Evolutionary conservation across 35 echinoderm and acorn worm genomes (phyloP), one percentile per base, ranked within the genome.

Genomic region (Ophiothrix spiculata): DNA sequence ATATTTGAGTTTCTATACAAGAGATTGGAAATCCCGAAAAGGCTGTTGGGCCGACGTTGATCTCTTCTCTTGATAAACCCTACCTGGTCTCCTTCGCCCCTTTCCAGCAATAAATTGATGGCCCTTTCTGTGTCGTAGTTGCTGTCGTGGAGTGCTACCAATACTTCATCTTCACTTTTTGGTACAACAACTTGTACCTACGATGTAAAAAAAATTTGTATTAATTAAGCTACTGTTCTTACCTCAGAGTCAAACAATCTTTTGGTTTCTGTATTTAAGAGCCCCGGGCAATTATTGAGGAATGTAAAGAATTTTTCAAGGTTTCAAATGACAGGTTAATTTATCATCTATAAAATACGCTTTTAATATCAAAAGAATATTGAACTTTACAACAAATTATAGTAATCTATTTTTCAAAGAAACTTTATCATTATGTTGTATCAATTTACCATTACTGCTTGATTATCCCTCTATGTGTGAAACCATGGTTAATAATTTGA

Each of bases 81-180:
- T 81, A 92, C 90, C 90, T 87, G 83, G 56, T 90, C 84, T 78
- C 81, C 82, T 23, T 94, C 89, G 34, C 81, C 96, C 49, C 83
- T 89, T 37, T 99, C 96, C 25, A 99, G 91, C 21, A 99, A 92
- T 17, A 94, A 81, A 56, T 91, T 89, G 80, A 99, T 99, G 32
- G 96, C 96, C 33, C 90, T 88, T 87, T 91, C 96, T 89, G 96
- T 88, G 74, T 99, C 86, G 36, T 99, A 90, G 64, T 99, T 88
- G 78, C 88, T 84, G 80, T 99, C 96, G 38, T 94, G 86, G 21
- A 99, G 86, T 46, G 92, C 92, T 39, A 94, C 86, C 86, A 94
- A 84, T 31, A 99, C 86, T 40, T 94, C 96, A 92, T 99, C 92
- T 69, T 94, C 91, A 17, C 84, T 89, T 75, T 89, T 94, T 46